A percentile compares a stretch with the other conserved stretches of the same genome.
phyloP scores from a whole-genome alignment of 2,113 vertebrate species.

The Myrmecophaga tridactyla region DNA sequence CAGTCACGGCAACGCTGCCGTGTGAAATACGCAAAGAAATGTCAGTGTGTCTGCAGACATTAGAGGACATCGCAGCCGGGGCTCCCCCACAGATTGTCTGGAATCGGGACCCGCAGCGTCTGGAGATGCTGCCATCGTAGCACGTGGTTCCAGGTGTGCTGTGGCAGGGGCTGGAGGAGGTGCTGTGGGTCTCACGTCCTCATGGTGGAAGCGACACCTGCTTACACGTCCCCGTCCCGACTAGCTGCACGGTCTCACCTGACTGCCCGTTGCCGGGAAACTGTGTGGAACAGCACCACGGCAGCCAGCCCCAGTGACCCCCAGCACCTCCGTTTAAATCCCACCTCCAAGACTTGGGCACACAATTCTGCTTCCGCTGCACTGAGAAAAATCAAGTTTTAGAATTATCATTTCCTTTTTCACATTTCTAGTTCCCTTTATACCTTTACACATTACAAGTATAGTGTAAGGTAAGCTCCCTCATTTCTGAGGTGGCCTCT shows the following conservation, averaged over 20 bases:
- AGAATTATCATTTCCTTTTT: neutral
- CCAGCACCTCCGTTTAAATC: neutral
- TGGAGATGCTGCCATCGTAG: neutral
- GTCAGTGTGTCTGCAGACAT: neutral
- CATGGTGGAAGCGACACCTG: neutral
- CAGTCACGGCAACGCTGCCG: too few relatives aligned
- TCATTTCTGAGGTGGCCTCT: neutral
- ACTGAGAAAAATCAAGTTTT: neutral
- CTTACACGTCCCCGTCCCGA: neutral
- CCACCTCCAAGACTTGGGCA: too few relatives aligned
- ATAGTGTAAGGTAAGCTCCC: too few relatives aligned
- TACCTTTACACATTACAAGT: neutral
- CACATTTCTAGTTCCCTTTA: neutral
- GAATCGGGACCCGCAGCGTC: neutral
- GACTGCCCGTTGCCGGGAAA: neutral
- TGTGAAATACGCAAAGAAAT: too few relatives aligned
- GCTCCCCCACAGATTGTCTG: neutral
- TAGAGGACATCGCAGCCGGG: too few relatives aligned
- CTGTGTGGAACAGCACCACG: fast-evolving
- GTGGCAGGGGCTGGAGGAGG: neutral
- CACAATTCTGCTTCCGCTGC: fast-evolving
- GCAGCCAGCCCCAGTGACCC: neutral
- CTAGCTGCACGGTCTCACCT: neutral
- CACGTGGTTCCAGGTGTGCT: neutral
- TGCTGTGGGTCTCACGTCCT: neutral